Conservation (phyloP, 1,140 invertebrate species). For the Drosophila obscura region DNA sequence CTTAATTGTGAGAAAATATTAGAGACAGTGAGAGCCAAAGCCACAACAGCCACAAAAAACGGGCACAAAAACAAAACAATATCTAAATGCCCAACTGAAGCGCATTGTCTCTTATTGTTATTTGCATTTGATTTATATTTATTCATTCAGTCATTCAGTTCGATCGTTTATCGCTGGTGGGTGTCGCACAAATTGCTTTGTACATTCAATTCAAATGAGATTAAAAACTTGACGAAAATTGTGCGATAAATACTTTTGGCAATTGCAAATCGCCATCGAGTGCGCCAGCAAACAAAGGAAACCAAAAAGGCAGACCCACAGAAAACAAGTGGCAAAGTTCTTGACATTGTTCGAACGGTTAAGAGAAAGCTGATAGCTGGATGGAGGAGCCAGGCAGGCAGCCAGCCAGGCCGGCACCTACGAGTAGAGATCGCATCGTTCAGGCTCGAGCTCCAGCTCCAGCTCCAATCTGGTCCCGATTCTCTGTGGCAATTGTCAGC, state of each 20-base stretch:
- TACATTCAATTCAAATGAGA: conserved; percentile 29
- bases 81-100: conserved; percentile 30
- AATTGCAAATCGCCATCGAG: conserved; percentile 36
- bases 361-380: conserved; percentile 65
- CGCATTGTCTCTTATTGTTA: conserved; percentile 30
- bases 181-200: conserved; percentile 23
- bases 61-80: conserved; percentile 22
- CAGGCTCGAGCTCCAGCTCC: conserved; percentile 8
- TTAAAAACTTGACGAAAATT: conserved; percentile 57
- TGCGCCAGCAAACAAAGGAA: conserved; percentile 16
- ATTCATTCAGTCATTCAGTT: conserved; percentile 39
- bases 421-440: conserved; percentile 9
- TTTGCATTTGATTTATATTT: conserved; percentile 66
- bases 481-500: conserved; percentile 57
- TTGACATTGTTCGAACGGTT: conserved; percentile 72
- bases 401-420: neutral
- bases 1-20: conserved; percentile 78
- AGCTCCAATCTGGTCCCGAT: conserved; percentile 45
- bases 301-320: conserved; percentile 1
- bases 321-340: conserved; percentile 62
- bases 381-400: conserved; percentile 16
- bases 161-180: conserved; percentile 20
- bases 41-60: conserved; percentile 18
- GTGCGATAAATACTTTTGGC: conserved; percentile 12
- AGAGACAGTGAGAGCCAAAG: conserved; percentile 36